These are phyloP conservation scores for Trichonephila clavata DNA, from an alignment of 1,140 invertebrate genomes.

Conservation along the genomic window DNA sequence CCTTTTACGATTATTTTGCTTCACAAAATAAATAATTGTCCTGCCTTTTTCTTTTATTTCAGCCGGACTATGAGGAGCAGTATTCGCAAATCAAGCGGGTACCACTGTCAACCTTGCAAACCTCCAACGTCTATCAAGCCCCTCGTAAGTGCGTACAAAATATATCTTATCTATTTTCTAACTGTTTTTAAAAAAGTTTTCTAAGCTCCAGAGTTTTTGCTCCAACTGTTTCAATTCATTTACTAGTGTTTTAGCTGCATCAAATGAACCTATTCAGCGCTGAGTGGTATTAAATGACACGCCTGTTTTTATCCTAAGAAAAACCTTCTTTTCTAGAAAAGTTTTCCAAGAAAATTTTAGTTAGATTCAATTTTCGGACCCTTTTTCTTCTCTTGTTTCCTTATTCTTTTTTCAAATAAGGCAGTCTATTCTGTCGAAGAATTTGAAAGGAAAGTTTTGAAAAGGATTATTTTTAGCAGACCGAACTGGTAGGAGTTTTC, in stretches of 20 bases:
- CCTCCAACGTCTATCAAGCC: conserved; percentile 74
- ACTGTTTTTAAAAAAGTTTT: not conserved
- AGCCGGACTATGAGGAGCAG: conserved; percentile 76
- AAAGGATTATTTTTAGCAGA: conserved; percentile 26
- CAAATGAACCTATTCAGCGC: conserved; percentile 60
- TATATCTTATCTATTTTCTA: conserved; percentile 1
- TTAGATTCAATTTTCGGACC: conserved; percentile 7
- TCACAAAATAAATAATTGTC: not conserved
- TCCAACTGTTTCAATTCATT: conserved; percentile 35
- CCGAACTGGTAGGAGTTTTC: not conserved
- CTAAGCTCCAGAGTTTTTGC: not conserved
- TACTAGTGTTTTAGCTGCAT: conserved; percentile 8
- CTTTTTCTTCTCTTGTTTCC: not conserved
- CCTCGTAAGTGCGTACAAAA: conserved; percentile 77
- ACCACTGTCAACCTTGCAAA: conserved; percentile 69
- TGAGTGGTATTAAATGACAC: conserved; percentile 37
- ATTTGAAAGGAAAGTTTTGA: conserved; percentile 32
- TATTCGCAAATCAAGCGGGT: conserved; percentile 76
- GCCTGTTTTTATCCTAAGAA: not conserved
- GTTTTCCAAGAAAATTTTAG: conserved; percentile 2
- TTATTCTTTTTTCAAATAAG: not conserved
- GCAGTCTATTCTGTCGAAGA: not conserved
- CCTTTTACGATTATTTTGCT: not conserved
- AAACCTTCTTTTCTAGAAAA: not conserved
- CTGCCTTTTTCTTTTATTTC: conserved; percentile 2